These are phyloP conservation scores for Zonitis immaculata DNA, from an alignment of 2,888 invertebrate species.

Conservation along the genomic window DNA sequence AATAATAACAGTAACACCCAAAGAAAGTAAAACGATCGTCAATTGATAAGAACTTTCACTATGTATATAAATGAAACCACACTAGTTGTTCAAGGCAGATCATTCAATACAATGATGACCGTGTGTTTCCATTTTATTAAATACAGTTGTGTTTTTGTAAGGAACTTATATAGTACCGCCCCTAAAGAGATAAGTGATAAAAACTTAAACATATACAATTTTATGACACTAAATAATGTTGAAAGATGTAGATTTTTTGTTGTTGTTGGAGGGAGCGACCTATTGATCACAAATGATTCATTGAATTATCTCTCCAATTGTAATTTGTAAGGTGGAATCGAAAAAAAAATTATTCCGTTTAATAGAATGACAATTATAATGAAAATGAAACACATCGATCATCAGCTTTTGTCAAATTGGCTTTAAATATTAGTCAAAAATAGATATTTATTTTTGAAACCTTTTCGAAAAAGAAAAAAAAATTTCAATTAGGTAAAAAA, in stretches of 20 bases:
- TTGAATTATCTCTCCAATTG: no score
- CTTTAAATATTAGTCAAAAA: not conserved
- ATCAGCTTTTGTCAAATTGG: constrained; percentile 4
- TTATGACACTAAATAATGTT: constrained; percentile 4
- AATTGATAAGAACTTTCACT: no score
- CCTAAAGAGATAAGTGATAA: constrained; percentile 30
- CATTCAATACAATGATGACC: constrained; percentile 3
- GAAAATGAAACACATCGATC: not conserved
- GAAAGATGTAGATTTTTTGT: no score
- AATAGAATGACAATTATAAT: not conserved
- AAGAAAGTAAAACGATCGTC: no score
- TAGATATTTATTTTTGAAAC: constrained; percentile 5
- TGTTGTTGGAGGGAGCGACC: no score
- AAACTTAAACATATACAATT: not conserved
- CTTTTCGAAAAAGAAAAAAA: not conserved
- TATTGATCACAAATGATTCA: no score
- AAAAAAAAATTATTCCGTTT: not conserved
- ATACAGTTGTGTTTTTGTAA: constrained; percentile 19
- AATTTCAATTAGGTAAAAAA: not conserved
- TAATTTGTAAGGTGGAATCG: no score
- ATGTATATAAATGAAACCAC: not conserved
- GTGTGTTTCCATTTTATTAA: not conserved
- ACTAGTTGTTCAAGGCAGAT: not conserved
- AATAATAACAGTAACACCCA: no score
- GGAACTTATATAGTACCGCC: constrained; percentile 33